These are phyloP conservation scores for Melanotaenia pygmaea DNA, from an alignment of 2,797 vertebrate species.

Conservation along the genomic window DNA sequence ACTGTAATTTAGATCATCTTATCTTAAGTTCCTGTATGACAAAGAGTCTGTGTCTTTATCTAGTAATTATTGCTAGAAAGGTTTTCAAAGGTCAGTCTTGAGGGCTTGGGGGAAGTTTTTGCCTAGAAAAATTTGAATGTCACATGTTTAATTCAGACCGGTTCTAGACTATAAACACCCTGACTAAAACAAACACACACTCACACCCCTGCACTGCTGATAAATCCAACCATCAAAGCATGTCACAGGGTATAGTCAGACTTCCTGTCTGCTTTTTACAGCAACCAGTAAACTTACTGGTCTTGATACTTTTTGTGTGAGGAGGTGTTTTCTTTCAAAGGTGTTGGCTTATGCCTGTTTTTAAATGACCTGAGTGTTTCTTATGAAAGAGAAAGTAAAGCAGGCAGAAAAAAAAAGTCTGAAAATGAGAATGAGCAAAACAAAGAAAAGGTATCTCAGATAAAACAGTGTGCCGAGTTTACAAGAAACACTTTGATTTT, in stretches of 20 bases:
- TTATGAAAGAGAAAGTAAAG: slow-evolving; percentile 37
- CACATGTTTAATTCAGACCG: slow-evolving; percentile 16
- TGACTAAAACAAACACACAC: slow-evolving; percentile 24
- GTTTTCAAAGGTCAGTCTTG: slow-evolving; percentile 50
- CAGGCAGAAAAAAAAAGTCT: background rate
- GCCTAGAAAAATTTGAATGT: slow-evolving; percentile 22
- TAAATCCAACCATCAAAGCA: slow-evolving; percentile 34
- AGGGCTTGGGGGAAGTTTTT: slow-evolving; percentile 30
- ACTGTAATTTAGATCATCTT: slow-evolving; percentile 10
- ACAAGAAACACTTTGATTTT: slow-evolving; percentile 48
- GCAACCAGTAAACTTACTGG: slow-evolving; percentile 6
- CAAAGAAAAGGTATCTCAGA: slow-evolving; percentile 1
- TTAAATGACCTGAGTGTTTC: slow-evolving; percentile 2
- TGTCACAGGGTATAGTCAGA: slow-evolving; percentile 18
- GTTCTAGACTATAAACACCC: slow-evolving; percentile 14
- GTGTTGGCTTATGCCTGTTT: background rate
- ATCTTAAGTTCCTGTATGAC: slow-evolving; percentile 28
- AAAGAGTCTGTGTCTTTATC: slow-evolving; percentile 18
- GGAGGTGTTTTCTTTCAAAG: slow-evolving; percentile 2
- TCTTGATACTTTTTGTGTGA: background rate
- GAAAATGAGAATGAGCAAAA: slow-evolving; percentile 13
- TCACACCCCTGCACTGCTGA: slow-evolving; percentile 13
- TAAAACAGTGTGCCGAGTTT: slow-evolving; percentile 28
- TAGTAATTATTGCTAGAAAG: slow-evolving; percentile 7
- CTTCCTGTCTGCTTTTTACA: slow-evolving; percentile 53